These are phyloP conservation scores for Sipha flava DNA, from an alignment of 1,140 invertebrate genomes.

Conservation along the genomic window DNA sequence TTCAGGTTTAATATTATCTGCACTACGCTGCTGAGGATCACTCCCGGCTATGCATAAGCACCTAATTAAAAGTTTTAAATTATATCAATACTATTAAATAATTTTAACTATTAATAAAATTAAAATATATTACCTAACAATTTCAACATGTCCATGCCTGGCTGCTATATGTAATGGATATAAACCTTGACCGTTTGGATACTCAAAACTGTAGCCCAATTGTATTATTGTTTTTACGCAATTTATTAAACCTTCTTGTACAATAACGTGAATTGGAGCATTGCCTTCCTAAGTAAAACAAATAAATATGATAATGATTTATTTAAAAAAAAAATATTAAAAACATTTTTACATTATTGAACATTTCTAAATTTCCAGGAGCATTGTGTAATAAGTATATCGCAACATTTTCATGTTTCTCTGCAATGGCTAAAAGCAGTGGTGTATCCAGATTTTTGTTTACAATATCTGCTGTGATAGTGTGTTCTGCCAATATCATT, in stretches of 20 bases:
- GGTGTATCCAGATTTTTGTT: conserved; percentile 14
- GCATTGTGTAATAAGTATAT: not conserved
- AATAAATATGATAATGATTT: not conserved
- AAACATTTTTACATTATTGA: not conserved
- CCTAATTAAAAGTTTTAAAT: conserved; percentile 40
- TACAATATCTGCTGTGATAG: not conserved
- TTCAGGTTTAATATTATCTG: conserved; percentile 69
- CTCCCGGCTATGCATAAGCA: conserved; percentile 66
- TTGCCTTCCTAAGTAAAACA: not conserved
- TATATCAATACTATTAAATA: not conserved
- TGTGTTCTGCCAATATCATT: conserved; percentile 1
- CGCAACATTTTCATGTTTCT: conserved; percentile 11
- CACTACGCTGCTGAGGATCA: conserved; percentile 57
- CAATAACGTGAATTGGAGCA: conserved; percentile 20
- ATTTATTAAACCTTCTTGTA: conserved; percentile 12
- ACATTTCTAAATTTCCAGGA: not conserved
- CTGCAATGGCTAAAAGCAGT: not conserved
- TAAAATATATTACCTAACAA: conserved; percentile 34
- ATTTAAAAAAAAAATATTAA: not conserved
- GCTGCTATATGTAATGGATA: conserved; percentile 29
- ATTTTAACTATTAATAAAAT: not conserved
- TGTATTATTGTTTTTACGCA: conserved; percentile 11
- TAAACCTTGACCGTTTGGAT: not conserved
- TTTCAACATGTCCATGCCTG: conserved; percentile 14
- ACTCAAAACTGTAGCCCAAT: not conserved